phyloP scores from a whole-genome alignment of 2,888 invertebrate species.

The Globia sparganii region DNA sequence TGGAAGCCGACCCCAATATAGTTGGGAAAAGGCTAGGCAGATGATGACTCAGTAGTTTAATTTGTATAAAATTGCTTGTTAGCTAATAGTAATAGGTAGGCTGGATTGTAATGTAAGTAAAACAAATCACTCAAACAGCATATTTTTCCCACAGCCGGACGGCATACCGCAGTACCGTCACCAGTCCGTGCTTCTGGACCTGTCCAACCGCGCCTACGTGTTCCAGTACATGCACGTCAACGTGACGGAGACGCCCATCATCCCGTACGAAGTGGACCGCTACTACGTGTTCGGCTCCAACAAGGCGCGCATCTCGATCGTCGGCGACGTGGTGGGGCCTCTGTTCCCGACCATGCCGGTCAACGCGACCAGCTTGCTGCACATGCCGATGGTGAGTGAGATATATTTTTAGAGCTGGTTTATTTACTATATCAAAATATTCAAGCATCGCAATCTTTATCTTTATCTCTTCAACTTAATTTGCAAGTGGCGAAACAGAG shows the following conservation, averaged over 20 bases:
- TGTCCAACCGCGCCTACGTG: slow-evolving; percentile 97
- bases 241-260: slow-evolving; percentile 97
- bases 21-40: too few relatives aligned
- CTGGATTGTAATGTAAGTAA: not conserved
- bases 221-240: slow-evolving; percentile 99
- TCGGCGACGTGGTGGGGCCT: slow-evolving; percentile 98
- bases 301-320: slow-evolving; percentile 94
- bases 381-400: slow-evolving; percentile 91
- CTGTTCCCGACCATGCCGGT: slow-evolving; percentile 98
- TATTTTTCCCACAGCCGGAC: slow-evolving; percentile 91
- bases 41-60: too few relatives aligned
- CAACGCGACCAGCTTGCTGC: slow-evolving; percentile 95
- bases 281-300: slow-evolving; percentile 99
- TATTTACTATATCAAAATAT: not conserved
- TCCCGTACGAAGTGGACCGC: slow-evolving; percentile 95
- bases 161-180: slow-evolving; percentile 98
- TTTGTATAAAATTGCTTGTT: too few relatives aligned
- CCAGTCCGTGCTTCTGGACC: slow-evolving; percentile 97
- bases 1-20: too few relatives aligned
- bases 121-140: not conserved
- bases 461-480: not conserved
- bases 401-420: too few relatives aligned
- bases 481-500: not conserved
- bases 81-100: not conserved
- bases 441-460: not conserved